Evolutionary conservation across 2,888 invertebrate species (phyloP).

Genomic region (Apodemia hepburni): DNA sequence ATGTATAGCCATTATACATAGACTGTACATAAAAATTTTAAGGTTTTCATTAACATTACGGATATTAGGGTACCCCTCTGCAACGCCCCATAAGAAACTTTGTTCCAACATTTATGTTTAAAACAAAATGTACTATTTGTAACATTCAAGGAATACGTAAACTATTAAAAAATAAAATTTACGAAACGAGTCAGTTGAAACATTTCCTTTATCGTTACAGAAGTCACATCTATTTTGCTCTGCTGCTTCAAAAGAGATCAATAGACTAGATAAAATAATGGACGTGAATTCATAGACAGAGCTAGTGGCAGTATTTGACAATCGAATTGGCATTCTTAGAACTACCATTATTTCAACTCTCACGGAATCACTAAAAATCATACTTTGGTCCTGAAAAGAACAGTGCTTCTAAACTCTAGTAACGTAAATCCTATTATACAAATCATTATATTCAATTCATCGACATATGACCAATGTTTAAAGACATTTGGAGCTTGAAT

Average conservation of each 20-base stretch:
- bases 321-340: slow-evolving; percentile 15
- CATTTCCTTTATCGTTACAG: neutral
- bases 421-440: neutral
- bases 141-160: neutral
- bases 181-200: neutral
- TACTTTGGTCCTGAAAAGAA: slow-evolving; percentile 15
- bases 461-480: neutral
- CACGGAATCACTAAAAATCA: slow-evolving; percentile 3
- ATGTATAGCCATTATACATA: too few species aligned
- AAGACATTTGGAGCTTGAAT: neutral
- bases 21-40: too few species aligned
- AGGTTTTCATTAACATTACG: too few species aligned
- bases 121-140: neutral
- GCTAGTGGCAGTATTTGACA: slow-evolving; percentile 38
- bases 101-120: neutral
- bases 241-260: slow-evolving; percentile 21
- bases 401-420: slow-evolving; percentile 1
- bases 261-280: slow-evolving; percentile 32
- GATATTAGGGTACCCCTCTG: too few species aligned
- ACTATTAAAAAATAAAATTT: too few species aligned
- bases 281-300: slow-evolving; percentile 35
- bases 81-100: too few species aligned
- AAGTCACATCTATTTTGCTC: slow-evolving; percentile 21
- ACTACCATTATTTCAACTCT: slow-evolving; percentile 13
- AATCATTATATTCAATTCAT: neutral